Base-by-base conservation (phyloP, 2,797 vertebrate genomes). In the Pelochelys cantorii region DNA sequence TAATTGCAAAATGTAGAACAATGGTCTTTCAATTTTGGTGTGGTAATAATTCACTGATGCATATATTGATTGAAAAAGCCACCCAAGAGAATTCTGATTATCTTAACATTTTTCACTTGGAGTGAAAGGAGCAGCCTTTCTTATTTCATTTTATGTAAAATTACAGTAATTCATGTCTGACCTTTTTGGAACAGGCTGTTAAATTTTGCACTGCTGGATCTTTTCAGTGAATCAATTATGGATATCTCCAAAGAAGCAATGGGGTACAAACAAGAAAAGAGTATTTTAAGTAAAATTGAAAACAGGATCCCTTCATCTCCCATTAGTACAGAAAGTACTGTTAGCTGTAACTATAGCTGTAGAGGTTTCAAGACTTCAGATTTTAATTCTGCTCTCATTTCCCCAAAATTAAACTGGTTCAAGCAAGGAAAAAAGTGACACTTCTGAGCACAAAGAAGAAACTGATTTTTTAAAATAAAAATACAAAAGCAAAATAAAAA, bases 131-230 rank as follows among this genome's bases (percentile, higher is more conserved):
- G 52, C 71, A 90, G 88, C 75, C 34, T 95, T 97, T 97, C 94
- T 96, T 88, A 94, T 97, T 97, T 97, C 90, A 91, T 97, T 97
- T 97, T 95, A 96, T 97, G 95, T 90, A 97, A 97, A 97, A 98
- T 97, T 97, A 97, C 87, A 96, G 94, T 97, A 98, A 98, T 97
- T 98, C 94, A 52, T 97, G 91, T 94, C 92, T 97, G 97, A 97
- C 97, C 95, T 97, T 97, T 97, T 83, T 81, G 90, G 85, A 97
- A 96, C 71, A 96, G 90, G 92, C 90, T 95, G 92, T 93, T 97
- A 97, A 97, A 95, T 11, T 92, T 95, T 95, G 91, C 87, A 37
- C 78, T 85, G 91, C 42, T 96, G 87, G 83, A 83, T 95, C 90
- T 97, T 97, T 97, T 95, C 91, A 95, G 56, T 78, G 79, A 97